Evolutionary conservation across 2,797 vertebrate species (phyloP).

Genomic region (Staurois parvus): DNA sequence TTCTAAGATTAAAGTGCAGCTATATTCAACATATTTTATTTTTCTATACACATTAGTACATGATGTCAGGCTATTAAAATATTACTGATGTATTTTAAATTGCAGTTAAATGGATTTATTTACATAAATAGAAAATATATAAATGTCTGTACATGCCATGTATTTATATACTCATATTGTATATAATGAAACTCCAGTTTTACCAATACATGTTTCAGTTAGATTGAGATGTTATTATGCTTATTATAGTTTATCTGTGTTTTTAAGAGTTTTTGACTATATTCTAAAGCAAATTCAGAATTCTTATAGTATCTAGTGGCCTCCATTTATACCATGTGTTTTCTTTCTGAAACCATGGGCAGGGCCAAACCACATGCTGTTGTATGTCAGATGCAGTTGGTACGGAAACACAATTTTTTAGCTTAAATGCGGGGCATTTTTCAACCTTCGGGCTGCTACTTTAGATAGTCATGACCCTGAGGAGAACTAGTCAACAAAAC

Average conservation of each 20-base stretch:
- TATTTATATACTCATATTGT: too few relatives aligned
- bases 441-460: constrained; percentile 84
- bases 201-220: too few relatives aligned
- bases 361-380: constrained; percentile 81
- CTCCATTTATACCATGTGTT: constrained; percentile 72
- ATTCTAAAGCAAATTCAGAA: not conserved
- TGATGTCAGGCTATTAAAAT: not conserved
- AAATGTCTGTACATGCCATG: not conserved
- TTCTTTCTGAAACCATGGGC: constrained; percentile 82
- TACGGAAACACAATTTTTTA: constrained; percentile 82
- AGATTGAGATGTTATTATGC: too few relatives aligned
- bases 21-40: constrained; percentile 9
- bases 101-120: not conserved
- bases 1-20: constrained; percentile 24
- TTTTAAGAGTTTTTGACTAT: not conserved
- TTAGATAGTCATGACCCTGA: constrained; percentile 85
- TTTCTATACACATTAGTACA: not conserved
- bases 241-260: too few relatives aligned
- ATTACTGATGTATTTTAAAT: not conserved
- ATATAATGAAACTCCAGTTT: too few relatives aligned
- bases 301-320: not conserved
- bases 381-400: constrained; percentile 82
- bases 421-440: constrained; percentile 80
- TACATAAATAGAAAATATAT: not conserved
- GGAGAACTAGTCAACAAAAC: constrained; percentile 85